A percentile compares a stretch with the other conserved stretches of the same genome.
Conservation (phyloP, 1,140 invertebrate genomes). For the Hyposmocoma kahamanoa region DNA sequence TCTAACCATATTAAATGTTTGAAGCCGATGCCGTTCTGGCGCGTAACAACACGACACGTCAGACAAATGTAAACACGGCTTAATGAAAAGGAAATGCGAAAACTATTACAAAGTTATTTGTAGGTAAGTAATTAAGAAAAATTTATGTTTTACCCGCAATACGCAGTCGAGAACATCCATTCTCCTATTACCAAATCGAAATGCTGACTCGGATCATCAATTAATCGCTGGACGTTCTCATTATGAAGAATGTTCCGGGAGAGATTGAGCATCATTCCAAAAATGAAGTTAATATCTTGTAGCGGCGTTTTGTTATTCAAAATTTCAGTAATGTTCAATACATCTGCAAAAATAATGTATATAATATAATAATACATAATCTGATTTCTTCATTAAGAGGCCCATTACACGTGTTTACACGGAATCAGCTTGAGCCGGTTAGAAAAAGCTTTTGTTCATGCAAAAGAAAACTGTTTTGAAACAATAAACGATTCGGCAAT, state of each 20-base stretch:
- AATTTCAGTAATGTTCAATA: constrained; percentile 13
- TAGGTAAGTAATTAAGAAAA: too few species aligned
- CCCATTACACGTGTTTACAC: neutral
- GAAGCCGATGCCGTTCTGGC: too few species aligned
- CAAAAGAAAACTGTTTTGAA: neutral
- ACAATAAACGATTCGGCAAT: neutral
- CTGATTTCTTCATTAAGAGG: neutral
- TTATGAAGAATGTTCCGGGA: constrained; percentile 11
- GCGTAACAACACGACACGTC: too few species aligned
- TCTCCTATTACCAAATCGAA: constrained; percentile 39
- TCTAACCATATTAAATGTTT: too few species aligned
- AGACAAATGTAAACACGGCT: too few species aligned
- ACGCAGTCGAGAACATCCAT: constrained; percentile 35
- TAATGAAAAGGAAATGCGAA: too few species aligned
- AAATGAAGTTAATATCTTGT: neutral
- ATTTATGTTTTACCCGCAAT: constrained; percentile 32
- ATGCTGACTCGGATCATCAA: constrained; percentile 24
- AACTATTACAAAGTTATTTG: too few species aligned
- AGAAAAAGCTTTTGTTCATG: neutral
- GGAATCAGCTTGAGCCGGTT: neutral
- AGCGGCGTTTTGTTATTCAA: constrained; percentile 10
- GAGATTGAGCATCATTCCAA: constrained; percentile 8
- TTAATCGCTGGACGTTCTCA: constrained; percentile 23
- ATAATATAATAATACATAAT: neutral
- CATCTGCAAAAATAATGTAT: constrained; percentile 1